phyloP scores from a whole-genome alignment of 2,113 vertebrate genomes.

The Arenaria interpres region DNA sequence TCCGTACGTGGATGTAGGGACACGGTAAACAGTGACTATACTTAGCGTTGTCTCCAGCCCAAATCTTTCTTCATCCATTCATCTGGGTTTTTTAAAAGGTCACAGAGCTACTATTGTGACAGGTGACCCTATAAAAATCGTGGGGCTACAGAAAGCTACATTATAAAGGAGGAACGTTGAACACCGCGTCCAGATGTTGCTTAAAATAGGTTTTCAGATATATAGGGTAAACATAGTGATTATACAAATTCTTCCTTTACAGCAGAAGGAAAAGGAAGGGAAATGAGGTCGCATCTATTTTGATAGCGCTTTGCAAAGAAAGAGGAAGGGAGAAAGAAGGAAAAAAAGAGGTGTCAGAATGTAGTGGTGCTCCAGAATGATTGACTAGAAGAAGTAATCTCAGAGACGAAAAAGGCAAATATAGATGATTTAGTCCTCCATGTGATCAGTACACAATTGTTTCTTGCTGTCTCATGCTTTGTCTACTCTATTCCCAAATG shows the following conservation, averaged over 20 bases:
- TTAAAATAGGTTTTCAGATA: slow-evolving; percentile 2
- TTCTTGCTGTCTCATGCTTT: slow-evolving; percentile 6
- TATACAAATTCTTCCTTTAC: background rate
- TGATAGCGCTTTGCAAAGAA: background rate
- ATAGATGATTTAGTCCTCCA: background rate
- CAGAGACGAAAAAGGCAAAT: background rate
- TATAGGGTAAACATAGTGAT: background rate
- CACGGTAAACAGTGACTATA: background rate
- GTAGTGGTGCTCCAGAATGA: background rate
- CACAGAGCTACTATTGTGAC: background rate
- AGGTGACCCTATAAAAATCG: slow-evolving; percentile 18
- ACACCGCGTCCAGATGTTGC: background rate
- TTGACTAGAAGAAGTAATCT: slow-evolving; percentile 7
- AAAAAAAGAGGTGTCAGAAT: background rate
- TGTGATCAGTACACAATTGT: background rate
- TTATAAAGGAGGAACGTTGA: background rate
- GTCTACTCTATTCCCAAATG: background rate
- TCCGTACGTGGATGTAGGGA: background rate
- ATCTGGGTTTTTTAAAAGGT: background rate
- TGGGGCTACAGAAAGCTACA: background rate
- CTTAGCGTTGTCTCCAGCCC: background rate
- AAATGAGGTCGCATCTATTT: slow-evolving; percentile 28
- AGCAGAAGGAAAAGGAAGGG: background rate
- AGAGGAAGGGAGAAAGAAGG: background rate
- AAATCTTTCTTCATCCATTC: background rate